A percentile compares a stretch with the other conserved stretches of the same genome.
Evolutionary conservation across 2,113 vertebrate genomes (phyloP).

Genomic region (Gallinago jamesoni): DNA sequence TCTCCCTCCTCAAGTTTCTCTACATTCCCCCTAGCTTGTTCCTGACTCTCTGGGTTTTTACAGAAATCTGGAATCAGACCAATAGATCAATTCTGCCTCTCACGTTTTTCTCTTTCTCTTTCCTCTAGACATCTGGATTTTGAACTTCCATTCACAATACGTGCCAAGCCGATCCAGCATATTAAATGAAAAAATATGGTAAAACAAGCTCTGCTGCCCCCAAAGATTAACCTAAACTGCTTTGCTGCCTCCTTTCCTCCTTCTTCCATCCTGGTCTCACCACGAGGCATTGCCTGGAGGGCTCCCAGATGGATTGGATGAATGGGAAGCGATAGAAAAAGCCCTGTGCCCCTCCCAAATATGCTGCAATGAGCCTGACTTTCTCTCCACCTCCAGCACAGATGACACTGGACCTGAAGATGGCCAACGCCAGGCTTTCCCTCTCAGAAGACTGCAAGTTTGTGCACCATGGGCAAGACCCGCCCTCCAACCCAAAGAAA

Average conservation of each 20-base stretch:
- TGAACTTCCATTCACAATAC: neutral
- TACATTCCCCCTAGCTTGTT: neutral
- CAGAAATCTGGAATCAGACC: neutral
- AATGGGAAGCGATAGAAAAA: neutral
- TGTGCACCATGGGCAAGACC: accelerated
- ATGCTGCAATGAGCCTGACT: neutral
- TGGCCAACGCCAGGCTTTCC: neutral
- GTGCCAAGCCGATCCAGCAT: neutral
- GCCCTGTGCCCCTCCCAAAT: no score
- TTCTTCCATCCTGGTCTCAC: neutral
- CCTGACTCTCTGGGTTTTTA: neutral
- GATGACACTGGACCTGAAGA: neutral
- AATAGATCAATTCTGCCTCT: neutral
- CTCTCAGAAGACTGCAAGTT: neutral
- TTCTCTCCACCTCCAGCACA: neutral
- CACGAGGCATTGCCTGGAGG: neutral
- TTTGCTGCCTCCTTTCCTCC: neutral
- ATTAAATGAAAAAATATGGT: neutral
- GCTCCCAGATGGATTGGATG: neutral
- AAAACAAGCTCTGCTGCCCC: neutral
- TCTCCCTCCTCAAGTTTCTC: neutral
- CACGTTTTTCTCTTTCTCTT: neutral
- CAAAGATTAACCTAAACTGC: neutral
- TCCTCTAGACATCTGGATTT: neutral
- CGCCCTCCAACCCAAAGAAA: neutral